Evolutionary conservation across 1,140 invertebrate species (phyloP), one percentile per base, ranked within the genome.

Genomic region (Atopsyche davidsoni): DNA sequence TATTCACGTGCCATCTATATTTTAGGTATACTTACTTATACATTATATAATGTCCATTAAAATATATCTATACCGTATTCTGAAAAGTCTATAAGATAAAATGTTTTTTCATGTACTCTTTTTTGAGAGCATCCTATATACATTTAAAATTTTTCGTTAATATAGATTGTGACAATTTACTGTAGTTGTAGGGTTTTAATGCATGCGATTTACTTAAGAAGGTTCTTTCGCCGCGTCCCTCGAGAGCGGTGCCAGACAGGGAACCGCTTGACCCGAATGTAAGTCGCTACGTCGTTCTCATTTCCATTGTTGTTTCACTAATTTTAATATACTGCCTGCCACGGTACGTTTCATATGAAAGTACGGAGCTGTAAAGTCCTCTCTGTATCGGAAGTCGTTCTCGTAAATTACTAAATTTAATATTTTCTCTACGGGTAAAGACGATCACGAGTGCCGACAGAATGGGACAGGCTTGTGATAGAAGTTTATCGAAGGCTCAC

Each of bases 51-150:
- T 72, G 68, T 72, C 70, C 70, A 70, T 72, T 72, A 53, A 67
- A 74, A 68, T 58, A 67, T 73, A 72, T 74, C 71, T 74, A 70
- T 72, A 74, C 69, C 70, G 67, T 72, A 69, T 72, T 72, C 68
- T 70, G 68, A 74, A 70, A 70, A 70, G 69, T 71, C 69, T 70
- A 67, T 73, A 72, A 71, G 69, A 68, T 68, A 69, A 69, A 72
- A 70, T 68, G 67, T 72, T 72, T 72, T 53, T 71, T 66, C 69
- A 65, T 66, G 67, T 72, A 72, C 72, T 68, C 72, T 74, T 69
- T 74, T 74, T 74, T 74, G 68, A 73, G 72, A 74, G 70, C 72
- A 68, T 72, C 67, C 59, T 64, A 60, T 59, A 59, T 72, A 66
- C 51, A 47, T 46, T 47, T 52, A 19, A 41, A 66, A 64, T 64